Percentiles rank a stretch among this genome's conserved stretches.
These are phyloP conservation scores for Coelopa pilipes DNA, from an alignment of 2,888 invertebrate species.

Conservation along the genomic window DNA sequence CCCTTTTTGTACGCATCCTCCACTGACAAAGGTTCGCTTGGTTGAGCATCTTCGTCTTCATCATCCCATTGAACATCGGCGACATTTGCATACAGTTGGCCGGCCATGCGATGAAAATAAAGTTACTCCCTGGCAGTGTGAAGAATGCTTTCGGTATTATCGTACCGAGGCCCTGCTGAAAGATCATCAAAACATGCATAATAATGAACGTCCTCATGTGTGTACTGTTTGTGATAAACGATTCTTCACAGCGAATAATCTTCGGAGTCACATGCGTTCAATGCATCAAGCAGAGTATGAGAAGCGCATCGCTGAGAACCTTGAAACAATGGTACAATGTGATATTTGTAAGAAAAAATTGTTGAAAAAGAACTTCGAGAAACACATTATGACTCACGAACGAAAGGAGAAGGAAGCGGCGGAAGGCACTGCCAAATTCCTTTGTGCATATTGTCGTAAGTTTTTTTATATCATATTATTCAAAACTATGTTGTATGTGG, in stretches of 20 bases:
- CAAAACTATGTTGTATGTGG: constrained; percentile 22
- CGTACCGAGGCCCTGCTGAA: constrained; percentile 30
- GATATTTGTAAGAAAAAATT: constrained; percentile 44
- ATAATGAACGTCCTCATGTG: constrained; percentile 34
- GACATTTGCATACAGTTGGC: constrained; percentile 30
- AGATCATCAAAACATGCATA: constrained; percentile 40
- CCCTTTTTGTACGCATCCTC: constrained; percentile 25
- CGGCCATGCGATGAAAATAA: constrained; percentile 29
- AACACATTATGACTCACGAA: constrained; percentile 45
- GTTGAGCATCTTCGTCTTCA: constrained; percentile 37
- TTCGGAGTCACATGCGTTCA: constrained; percentile 40
- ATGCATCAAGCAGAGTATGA: constrained; percentile 38
- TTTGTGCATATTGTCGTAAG: constrained; percentile 50
- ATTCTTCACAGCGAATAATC: constrained; percentile 35
- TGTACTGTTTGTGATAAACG: constrained; percentile 39
- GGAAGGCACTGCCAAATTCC: constrained; percentile 32
- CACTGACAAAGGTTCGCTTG: constrained; percentile 24
- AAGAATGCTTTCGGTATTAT: constrained; percentile 40
- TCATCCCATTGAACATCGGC: constrained; percentile 37
- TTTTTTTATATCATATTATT: constrained; percentile 28
- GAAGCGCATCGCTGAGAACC: constrained; percentile 26
- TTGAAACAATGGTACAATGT: constrained; percentile 39
- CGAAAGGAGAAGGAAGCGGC: constrained; percentile 40
- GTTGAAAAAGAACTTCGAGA: constrained; percentile 43
- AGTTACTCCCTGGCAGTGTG: constrained; percentile 42